A percentile compares a stretch with the other conserved stretches of the same genome.
phyloP scores from a whole-genome alignment of 2,888 invertebrate species.

The Metacarcinus magister region DNA sequence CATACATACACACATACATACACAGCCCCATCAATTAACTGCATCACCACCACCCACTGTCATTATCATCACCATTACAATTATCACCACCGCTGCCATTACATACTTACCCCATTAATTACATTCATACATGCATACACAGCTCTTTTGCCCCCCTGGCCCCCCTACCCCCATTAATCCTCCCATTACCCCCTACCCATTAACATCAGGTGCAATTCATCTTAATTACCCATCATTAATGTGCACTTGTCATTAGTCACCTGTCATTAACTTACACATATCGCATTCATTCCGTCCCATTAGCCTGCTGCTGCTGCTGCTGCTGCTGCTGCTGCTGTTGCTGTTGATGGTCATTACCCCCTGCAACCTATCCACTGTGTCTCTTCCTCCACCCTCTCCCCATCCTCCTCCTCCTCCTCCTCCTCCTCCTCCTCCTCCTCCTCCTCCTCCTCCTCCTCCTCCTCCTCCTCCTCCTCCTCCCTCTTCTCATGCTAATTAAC shows the following conservation, averaged over 20 bases:
- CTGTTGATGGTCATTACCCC: not conserved
- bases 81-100: constrained; percentile 12
- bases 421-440: not conserved
- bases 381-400: not conserved
- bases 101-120: not conserved
- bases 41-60: too few relatives aligned
- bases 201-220: not conserved
- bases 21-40: too few relatives aligned
- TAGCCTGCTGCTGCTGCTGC: not conserved
- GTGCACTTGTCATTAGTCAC: not conserved
- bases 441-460: not conserved
- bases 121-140: not conserved
- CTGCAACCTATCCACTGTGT: not conserved
- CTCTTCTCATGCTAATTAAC: constrained; percentile 33
- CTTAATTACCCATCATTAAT: constrained; percentile 30
- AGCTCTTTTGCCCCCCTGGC: not conserved
- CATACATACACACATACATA: too few relatives aligned
- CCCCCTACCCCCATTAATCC: not conserved
- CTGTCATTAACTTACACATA: not conserved
- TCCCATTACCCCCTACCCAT: not conserved
- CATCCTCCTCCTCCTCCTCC: not conserved
- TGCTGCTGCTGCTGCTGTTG: not conserved
- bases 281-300: not conserved
- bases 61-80: not conserved
- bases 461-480: too few relatives aligned